phyloP scores from a whole-genome alignment of 2,888 invertebrate genomes.

The Drosophila mercatorum region DNA sequence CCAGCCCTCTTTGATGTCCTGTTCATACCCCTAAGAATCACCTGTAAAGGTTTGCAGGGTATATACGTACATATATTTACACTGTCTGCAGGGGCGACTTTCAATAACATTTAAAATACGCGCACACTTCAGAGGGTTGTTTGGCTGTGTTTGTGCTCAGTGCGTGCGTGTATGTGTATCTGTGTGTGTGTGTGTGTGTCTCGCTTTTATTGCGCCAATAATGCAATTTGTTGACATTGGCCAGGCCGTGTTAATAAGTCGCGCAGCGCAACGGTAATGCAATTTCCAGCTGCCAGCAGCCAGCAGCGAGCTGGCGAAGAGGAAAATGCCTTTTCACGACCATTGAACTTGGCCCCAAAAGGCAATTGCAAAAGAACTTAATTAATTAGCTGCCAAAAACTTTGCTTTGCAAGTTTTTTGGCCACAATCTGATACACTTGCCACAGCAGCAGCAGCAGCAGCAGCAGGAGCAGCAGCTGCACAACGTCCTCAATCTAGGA shows the following conservation, averaged over 20 bases:
- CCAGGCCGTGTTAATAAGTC: conserved; percentile 74
- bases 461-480: conserved; percentile 41
- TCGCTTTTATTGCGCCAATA: conserved; percentile 68
- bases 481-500: conserved; percentile 9
- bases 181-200: conserved; percentile 14
- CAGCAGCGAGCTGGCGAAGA: background rate
- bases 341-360: conserved; percentile 35
- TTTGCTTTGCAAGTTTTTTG: conserved; percentile 51
- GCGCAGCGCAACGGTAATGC: conserved; percentile 51
- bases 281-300: conserved; percentile 50
- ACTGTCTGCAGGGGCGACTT: conserved; percentile 54
- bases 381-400: conserved; percentile 77
- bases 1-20: too few relatives aligned
- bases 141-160: conserved; percentile 22
- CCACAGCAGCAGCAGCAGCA: conserved; percentile 10
- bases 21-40: background rate
- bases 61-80: conserved; percentile 47
- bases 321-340: conserved; percentile 16
- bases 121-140: conserved; percentile 21
- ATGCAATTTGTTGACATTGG: conserved; percentile 80
- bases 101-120: conserved; percentile 58
- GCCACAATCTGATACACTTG: conserved; percentile 69
- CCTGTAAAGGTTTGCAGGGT: conserved; percentile 2
- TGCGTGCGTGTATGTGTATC: conserved; percentile 2
- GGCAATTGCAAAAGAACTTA: conserved; percentile 57